Evolutionary conservation across 2,888 invertebrate species (phyloP).

Genomic region (Noctuana brunneofusca): DNA sequence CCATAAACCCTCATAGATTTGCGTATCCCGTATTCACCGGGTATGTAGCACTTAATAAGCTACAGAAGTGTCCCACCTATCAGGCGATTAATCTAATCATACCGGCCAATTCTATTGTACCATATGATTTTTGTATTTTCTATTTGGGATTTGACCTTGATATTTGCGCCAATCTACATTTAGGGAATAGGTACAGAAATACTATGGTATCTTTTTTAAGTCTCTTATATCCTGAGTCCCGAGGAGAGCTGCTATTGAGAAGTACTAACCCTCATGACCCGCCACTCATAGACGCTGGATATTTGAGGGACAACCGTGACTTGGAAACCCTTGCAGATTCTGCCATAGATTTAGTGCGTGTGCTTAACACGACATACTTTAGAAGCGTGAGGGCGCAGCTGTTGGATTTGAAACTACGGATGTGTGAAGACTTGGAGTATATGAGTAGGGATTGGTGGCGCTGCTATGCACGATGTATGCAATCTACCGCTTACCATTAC

Average conservation of each 20-base stretch:
- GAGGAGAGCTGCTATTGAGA: conserved; percentile 46
- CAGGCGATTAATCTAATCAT: conserved; percentile 44
- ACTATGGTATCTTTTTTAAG: conserved; percentile 37
- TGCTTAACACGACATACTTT: conserved; percentile 50
- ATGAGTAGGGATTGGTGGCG: conserved; percentile 85
- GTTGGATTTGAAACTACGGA: conserved; percentile 71
- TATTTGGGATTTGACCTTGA: conserved; percentile 43
- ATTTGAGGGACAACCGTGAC: conserved; percentile 45
- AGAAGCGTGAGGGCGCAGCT: conserved; percentile 43
- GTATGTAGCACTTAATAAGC: conserved; percentile 40
- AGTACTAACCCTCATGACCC: conserved; percentile 46
- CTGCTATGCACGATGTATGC: conserved; percentile 77
- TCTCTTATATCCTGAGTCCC: conserved; percentile 45
- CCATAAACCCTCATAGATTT: conserved; percentile 37
- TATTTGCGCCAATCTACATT: conserved; percentile 45
- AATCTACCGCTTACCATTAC: conserved; percentile 81
- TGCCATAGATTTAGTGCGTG: conserved; percentile 44
- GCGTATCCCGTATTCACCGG: conserved; percentile 43
- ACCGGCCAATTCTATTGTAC: conserved; percentile 39
- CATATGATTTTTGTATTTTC: conserved; percentile 45
- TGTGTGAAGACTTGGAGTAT: conserved; percentile 61
- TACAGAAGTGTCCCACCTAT: conserved; percentile 44
- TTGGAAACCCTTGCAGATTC: conserved; percentile 46
- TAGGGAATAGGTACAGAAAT: conserved; percentile 39
- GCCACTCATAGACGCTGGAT: conserved; percentile 43